Conservation (phyloP, 2,113 vertebrate genomes). For the Hemibagrus wyckioides region DNA sequence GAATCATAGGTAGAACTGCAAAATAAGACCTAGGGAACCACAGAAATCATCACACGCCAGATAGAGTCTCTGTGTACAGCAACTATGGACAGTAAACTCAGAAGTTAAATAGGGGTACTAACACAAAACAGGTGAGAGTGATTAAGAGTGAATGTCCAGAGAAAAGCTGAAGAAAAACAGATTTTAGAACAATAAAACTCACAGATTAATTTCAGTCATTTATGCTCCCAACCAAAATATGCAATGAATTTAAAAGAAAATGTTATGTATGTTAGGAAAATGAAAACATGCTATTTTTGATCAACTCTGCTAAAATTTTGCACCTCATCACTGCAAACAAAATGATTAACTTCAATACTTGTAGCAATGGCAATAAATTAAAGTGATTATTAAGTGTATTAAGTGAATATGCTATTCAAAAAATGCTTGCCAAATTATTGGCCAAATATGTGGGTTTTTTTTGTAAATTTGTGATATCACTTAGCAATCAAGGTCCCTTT, state of each 20-base stretch:
- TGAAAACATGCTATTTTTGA: no score
- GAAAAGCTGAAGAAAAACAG: background rate
- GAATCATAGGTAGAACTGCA: background rate
- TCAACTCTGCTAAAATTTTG: no score
- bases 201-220: no score
- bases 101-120: background rate
- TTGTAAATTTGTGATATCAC: background rate
- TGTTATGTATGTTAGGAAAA: no score
- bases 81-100: background rate
- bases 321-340: no score
- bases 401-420: no score
- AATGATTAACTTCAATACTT: no score
- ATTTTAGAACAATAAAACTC: no score
- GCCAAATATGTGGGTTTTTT: background rate
- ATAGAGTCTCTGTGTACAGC: background rate
- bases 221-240: no score
- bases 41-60: background rate
- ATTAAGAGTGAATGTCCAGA: background rate
- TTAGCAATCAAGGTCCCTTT: background rate
- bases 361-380: no score
- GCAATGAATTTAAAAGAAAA: no score
- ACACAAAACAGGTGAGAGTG: background rate
- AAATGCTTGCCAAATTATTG: background rate
- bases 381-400: no score
- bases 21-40: background rate